Evolutionary conservation across 2,113 vertebrate genomes (phyloP), one percentile per base, ranked within the genome.

Genomic region (Felis chaus): DNA sequence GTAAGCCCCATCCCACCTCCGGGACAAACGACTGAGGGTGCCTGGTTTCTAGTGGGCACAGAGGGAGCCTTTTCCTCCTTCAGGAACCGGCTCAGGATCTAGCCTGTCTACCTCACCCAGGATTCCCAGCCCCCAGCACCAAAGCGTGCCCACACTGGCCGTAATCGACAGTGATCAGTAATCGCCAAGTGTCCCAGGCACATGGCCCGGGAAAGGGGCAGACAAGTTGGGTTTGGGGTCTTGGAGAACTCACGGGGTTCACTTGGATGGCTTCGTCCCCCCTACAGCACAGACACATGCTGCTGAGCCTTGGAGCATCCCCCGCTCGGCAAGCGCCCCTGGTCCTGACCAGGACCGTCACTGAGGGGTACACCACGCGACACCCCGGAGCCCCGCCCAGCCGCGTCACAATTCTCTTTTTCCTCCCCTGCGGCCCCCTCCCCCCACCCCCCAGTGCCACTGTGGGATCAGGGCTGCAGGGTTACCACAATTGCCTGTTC

Each of bases 321-420:
- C 29, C 39, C 11, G 0, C 29, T 25, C 11, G 0, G 73, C 73
- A 27, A 39, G 0, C 0, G 3, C 23, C 27, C 12, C 5, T 13
- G 13, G 23, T 61, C 45, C 16, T 1, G 18, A 7, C 8, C 57
- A 2, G 1, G 1, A 11, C 74, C n/a, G 69, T 12, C 1, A 27
- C 10, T 25, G 23, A 1, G 1, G 23, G 36, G 16, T 4, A 1
- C 33, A 9, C 10, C 8, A 11, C 25, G 5, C 11, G 4, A 2
- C 11, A 19, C 14, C 11, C 1, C 1, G 7, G 11, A 25, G 76
- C 80, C 36, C 61, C 36, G 0, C 63, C 88, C 53, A 0, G 0
- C 21, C 0, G 7, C 85, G n/a, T 97, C 98, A 98, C 69, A 98
- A 95, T 97, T 61, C 71, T 33, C 89, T 91, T 89, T 93, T n/a